These are phyloP conservation scores for Eublepharis macularius DNA, from an alignment of 2,113 vertebrate genomes.

Conservation along the genomic window DNA sequence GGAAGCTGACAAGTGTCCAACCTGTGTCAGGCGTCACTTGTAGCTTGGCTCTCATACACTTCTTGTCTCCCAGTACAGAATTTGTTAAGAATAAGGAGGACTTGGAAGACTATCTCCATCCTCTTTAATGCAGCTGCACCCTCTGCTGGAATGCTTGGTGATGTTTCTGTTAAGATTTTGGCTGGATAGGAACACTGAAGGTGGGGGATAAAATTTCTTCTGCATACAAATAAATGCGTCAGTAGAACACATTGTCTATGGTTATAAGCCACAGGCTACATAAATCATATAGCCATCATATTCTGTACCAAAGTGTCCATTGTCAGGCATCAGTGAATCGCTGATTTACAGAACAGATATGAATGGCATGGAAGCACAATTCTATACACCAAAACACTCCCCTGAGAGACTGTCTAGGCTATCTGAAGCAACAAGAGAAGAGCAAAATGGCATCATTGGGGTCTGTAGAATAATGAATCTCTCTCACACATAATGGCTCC, in stretches of 20 bases:
- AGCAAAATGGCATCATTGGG: too few species aligned
- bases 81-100: background rate
- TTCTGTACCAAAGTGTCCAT: background rate
- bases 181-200: background rate
- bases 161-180: background rate
- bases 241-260: background rate
- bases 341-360: background rate
- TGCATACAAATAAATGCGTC: background rate
- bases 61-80: background rate
- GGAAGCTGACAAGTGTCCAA: too few species aligned
- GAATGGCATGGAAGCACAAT: background rate
- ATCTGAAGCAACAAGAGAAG: background rate
- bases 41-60: too few species aligned
- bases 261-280: background rate
- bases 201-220: background rate
- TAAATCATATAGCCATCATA: background rate
- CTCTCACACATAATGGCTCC: background rate
- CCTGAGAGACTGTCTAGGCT: too few species aligned
- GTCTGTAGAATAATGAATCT: background rate
- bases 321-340: background rate
- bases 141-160: background rate
- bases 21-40: too few species aligned
- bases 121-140: background rate
- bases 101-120: background rate
- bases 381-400: too few species aligned